Base-by-base conservation (phyloP, 64 coral and sea anemone species). In the Stichodactyla helianthus region DNA sequence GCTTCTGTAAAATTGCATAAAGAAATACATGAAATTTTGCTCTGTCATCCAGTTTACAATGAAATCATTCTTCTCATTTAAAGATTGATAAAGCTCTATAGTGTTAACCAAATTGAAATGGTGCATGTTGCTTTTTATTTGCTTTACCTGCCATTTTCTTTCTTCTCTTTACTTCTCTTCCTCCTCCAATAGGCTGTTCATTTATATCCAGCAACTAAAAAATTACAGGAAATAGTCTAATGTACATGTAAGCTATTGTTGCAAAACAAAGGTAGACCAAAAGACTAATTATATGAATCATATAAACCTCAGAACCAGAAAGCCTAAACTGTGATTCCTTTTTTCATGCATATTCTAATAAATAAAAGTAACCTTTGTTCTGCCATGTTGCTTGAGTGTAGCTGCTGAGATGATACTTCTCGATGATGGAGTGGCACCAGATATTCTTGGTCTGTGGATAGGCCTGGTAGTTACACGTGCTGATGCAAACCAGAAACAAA, bases 381-480 rank as follows among this genome's bases (percentile, higher is more conserved):
- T 83, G 28, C 93, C 93, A 88, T 99, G 97, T 25, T 99, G 97
- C 90, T 99, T 99, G 27, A 99, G 93, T 27, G 97, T 95, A 54
- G 97, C 97, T 57, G 97, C 97, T n/a, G 97, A 97, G 18, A 97
- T 97, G 5, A 97, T 93, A n/a, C 91, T 97, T 44, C 94, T 89
- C 1, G 94, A 97, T 56, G 90, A 59, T 20, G 83, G 23, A 52
- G 78, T 20, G 7, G 44, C 15, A 20, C 15, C n/a, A 20, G 78
- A 81, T 15, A 52, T 81, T 53, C 78, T 81, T 53, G 78, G 89
- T 61, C 85, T 57, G 20, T 84, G 84, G 51, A 85, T 91, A n/a
- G 85, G 89, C 78, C 89, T 87, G 64, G 89, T 79, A 64, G 84
- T 86, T 67, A 91, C 84, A n/a, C 89, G 84, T 56, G 84, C 89